Evolutionary conservation across 2,797 vertebrate genomes (phyloP), one percentile per base, ranked within the genome.

Genomic region (Vipera latastei): DNA sequence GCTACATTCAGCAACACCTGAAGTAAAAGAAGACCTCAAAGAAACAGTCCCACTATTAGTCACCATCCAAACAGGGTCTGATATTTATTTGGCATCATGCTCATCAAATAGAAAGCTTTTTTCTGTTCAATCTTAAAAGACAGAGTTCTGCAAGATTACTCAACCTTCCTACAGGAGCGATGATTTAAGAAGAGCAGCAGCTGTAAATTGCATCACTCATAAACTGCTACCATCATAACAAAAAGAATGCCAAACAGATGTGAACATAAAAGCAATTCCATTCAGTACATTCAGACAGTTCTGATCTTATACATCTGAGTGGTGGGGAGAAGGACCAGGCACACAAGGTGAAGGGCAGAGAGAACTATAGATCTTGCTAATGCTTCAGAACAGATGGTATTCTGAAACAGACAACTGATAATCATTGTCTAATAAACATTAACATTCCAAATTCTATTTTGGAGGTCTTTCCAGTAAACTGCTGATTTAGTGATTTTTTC

Each of bases 321-420:
- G 53, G 6, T 73, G n/a, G 51, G 13, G 8, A 55, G 28, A 90
- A 95, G 95, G 95, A 93, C 94, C 53, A 93, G 90, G 86, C 59
- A 86, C 88, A 48, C 91, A 95, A 96, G 96, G 96, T 97, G 96
- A 98, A 97, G 96, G 97, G 93, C 95, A 95, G 92, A 96, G 89
- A 78, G 88, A 93, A 96, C 73, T 92, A 78, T 93, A 89, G 85
- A 96, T 95, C 94, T 95, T 95, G 96, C 96, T 96, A 87, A 92
- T 96, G 97, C 96, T 97, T 97, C 96, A 97, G 96, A 98, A 97
- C 97, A 97, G 97, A 98, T 98, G 97, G 97, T 89, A 59, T 96
- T 96, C 96, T 93, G 95, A 96, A 96, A 93, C 95, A 95, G 94
- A 95, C 96, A 95, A 96, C 97, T 97, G 97, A 94, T 95, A 96